Base-by-base conservation (phyloP, 2,113 vertebrate species). In the Dermatemys mawii region DNA sequence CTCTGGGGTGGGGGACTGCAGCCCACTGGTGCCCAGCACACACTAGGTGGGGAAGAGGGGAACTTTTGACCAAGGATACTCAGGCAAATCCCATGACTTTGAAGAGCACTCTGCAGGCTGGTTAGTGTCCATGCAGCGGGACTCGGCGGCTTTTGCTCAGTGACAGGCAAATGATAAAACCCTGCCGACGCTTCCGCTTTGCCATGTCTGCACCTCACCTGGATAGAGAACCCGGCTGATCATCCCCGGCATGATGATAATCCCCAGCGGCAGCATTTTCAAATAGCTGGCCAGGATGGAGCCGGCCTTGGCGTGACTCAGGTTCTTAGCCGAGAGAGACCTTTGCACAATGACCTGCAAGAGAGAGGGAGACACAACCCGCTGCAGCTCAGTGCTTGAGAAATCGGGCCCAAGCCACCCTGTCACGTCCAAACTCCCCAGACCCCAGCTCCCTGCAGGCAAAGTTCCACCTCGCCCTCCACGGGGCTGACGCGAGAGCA, bases 201-300 rank as follows among this genome's bases (percentile, higher is more conserved):
- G 8, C 0, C 12, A 5, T 1, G 11, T 16, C 1, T 1, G 7
- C 38, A 3, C 32, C 96, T 96, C 98, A 99, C 99, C 99, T 98
- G 99, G 99, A 93, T 99, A 99, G 67, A 99, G 98, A 2, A 97
- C 98, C 35, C 99, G 98, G 98, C 99, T 99, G 97, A 99, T 98
- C 99, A 99, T 99, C 92, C 99, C 99, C 0, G 99, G 99, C 95
- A 99, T 98, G 93, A 99, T 93, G 88, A 99, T 99, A 91, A 99
- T 94, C 78, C 98, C 98, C 97, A 99, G 98, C 50, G 99, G 98
- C 90, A 99, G 98, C 98, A 99, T 98, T 97, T 99, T 99, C 97
- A 99, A 98, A 97, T 98, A 99, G 94, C 99, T 98, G 44, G 99
- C 99, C 57, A 99, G 97, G 97, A 99, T 98, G 55, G 99, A 99